A percentile compares a stretch with the other conserved stretches of the same genome.
Conservation (phyloP, 2,113 vertebrate species). For the Rhea pennata region DNA sequence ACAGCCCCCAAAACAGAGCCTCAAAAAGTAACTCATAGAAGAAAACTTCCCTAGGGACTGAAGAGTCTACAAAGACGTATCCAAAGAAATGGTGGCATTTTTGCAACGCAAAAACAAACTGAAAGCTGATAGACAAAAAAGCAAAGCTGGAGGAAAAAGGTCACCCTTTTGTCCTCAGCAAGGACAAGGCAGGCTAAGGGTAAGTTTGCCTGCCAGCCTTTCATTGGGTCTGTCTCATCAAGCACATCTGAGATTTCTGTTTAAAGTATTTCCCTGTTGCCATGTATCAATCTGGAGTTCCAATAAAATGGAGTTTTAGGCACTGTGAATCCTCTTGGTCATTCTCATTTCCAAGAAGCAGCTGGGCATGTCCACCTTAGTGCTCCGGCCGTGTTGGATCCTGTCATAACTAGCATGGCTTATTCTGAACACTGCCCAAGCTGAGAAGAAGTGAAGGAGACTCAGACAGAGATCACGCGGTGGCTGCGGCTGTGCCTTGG, state of each 20-base stretch:
- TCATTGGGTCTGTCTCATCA: not conserved
- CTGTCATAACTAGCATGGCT: not conserved
- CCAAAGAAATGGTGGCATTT: not conserved
- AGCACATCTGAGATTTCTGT: not conserved
- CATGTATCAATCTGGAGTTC: not conserved
- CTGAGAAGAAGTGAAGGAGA: not conserved
- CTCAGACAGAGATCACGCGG: not conserved
- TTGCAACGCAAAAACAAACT: not conserved
- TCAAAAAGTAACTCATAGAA: not conserved
- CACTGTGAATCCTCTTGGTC: not conserved
- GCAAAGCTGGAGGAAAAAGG: not conserved
- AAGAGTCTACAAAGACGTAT: not conserved
- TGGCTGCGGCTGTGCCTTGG: not conserved
- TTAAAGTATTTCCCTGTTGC: not conserved
- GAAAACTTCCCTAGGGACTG: not conserved
- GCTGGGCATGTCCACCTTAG: not conserved
- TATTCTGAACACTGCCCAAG: not conserved
- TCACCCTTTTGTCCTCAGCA: not conserved
- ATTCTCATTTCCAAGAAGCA: not conserved
- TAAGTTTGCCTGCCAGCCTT: not conserved
- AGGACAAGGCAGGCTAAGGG: not conserved
- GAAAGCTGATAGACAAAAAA: not conserved
- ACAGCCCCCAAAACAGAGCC: not conserved
- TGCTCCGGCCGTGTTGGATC: not conserved
- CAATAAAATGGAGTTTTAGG: constrained; percentile 9